phyloP scores from a whole-genome alignment of 2,888 invertebrate species.

The Lumbricus terrestris region DNA sequence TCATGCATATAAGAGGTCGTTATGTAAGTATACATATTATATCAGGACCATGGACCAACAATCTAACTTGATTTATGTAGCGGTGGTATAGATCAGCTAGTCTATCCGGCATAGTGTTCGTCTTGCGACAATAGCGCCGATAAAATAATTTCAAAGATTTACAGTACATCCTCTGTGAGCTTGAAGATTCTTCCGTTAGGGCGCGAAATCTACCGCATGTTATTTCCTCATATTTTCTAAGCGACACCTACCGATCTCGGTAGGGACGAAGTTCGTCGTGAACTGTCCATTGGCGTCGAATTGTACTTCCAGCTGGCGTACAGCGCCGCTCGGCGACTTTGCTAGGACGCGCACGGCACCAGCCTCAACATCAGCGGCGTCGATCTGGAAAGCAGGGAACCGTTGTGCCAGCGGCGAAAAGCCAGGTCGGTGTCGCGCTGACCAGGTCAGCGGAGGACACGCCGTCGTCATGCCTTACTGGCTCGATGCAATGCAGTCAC shows the following conservation, averaged over 20 bases:
- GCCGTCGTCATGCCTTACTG: constrained; percentile 8
- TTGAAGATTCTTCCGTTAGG: too few species aligned
- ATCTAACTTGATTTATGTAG: too few species aligned
- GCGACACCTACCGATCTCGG: constrained; percentile 76
- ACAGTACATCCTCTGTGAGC: too few species aligned
- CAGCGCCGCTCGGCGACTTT: constrained; percentile 84
- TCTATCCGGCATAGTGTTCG: too few species aligned
- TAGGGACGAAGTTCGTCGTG: constrained; percentile 93
- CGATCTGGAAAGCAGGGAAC: constrained; percentile 63
- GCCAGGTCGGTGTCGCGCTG: not conserved
- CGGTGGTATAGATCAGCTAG: too few species aligned
- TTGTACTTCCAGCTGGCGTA: constrained; percentile 72
- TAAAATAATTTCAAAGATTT: too few species aligned
- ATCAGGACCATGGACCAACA: too few species aligned
- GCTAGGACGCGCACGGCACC: constrained; percentile 88
- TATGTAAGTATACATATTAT: too few species aligned
- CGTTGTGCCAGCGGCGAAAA: constrained; percentile 30
- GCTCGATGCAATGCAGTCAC: not conserved
- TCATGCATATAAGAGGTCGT: too few species aligned
- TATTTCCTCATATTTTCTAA: not conserved
- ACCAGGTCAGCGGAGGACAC: not conserved
- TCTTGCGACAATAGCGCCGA: too few species aligned
- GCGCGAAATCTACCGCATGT: not conserved
- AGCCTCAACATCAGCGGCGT: constrained; percentile 63
- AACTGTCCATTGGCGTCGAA: constrained; percentile 63